Conservation (phyloP, 2,888 invertebrate genomes). For the Xestia sexstrigata region DNA sequence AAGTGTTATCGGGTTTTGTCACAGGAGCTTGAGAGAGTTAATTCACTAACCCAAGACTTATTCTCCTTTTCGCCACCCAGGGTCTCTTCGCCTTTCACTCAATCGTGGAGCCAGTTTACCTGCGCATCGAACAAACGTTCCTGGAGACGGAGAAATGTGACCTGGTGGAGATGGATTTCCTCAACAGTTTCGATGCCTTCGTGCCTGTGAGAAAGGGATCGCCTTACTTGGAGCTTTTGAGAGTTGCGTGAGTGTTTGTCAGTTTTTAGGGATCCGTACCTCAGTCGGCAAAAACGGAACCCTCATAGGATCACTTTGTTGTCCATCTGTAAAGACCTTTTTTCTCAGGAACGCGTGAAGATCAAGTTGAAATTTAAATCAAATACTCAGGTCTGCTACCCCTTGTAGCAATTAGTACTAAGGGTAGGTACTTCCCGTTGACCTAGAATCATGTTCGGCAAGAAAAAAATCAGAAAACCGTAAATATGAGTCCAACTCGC, state of each 20-base stretch:
- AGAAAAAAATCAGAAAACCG: no score
- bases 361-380: no score
- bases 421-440: no score
- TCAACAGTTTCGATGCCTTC: conserved; percentile 76
- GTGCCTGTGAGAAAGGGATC: conserved; percentile 80
- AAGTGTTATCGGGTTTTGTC: not conserved
- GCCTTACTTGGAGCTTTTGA: conserved; percentile 81
- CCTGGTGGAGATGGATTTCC: conserved; percentile 85
- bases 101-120: conserved; percentile 85
- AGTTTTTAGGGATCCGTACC: not conserved
- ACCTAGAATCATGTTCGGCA: no score
- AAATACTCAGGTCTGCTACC: no score
- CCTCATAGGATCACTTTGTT: no score
- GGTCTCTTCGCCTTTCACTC: conserved; percentile 89
- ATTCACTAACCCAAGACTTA: not conserved
- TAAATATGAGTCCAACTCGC: no score
- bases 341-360: no score
- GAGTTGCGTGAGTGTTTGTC: conserved; percentile 76
- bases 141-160: conserved; percentile 91
- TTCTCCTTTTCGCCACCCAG: conserved; percentile 62
- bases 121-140: conserved; percentile 88
- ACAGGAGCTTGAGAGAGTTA: not conserved
- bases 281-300: no score
- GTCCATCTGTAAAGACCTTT: no score
- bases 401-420: no score